Evolutionary conservation across 1,140 invertebrate species (phyloP).

Genomic region (Leptopilina boulardi): DNA sequence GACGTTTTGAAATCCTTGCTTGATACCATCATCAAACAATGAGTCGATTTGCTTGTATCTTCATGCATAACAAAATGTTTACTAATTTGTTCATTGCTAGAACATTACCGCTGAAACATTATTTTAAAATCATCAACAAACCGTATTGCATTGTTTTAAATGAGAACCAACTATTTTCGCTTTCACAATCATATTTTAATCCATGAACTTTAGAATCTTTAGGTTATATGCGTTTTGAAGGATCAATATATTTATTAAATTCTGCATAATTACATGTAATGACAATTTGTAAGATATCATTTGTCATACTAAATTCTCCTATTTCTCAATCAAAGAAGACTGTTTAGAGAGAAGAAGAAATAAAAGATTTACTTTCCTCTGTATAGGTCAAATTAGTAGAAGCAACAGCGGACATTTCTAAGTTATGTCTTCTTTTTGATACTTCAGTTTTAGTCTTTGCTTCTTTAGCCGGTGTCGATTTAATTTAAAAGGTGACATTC

Average conservation of each 20-base stretch:
- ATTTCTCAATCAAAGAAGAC: slow-evolving; percentile 47
- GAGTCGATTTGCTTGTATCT: too few relatives aligned
- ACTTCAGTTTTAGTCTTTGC: slow-evolving; percentile 22
- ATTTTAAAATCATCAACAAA: too few relatives aligned
- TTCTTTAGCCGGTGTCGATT: neutral
- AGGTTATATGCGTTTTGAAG: slow-evolving; percentile 30
- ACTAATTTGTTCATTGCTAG: too few relatives aligned
- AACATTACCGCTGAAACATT: too few relatives aligned
- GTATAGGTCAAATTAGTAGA: neutral
- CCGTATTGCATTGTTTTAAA: too few relatives aligned
- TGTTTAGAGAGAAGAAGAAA: too few relatives aligned
- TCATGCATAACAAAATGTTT: too few relatives aligned
- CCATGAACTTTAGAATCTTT: slow-evolving; percentile 37
- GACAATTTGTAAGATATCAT: slow-evolving; percentile 49
- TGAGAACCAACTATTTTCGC: too few relatives aligned
- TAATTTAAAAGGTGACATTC: slow-evolving; percentile 34
- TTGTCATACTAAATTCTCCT: slow-evolving; percentile 38
- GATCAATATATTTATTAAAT: slow-evolving; percentile 41
- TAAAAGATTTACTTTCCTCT: neutral
- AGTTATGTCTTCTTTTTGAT: slow-evolving; percentile 41
- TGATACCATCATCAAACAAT: too few relatives aligned
- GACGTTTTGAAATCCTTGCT: too few relatives aligned
- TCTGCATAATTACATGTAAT: slow-evolving; percentile 16
- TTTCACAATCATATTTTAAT: slow-evolving; percentile 38
- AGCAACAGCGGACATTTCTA: slow-evolving; percentile 12